Evolutionary conservation across 1,140 invertebrate genomes (phyloP), one percentile per base, ranked within the genome.

Genomic region (Sitophilus oryzae): DNA sequence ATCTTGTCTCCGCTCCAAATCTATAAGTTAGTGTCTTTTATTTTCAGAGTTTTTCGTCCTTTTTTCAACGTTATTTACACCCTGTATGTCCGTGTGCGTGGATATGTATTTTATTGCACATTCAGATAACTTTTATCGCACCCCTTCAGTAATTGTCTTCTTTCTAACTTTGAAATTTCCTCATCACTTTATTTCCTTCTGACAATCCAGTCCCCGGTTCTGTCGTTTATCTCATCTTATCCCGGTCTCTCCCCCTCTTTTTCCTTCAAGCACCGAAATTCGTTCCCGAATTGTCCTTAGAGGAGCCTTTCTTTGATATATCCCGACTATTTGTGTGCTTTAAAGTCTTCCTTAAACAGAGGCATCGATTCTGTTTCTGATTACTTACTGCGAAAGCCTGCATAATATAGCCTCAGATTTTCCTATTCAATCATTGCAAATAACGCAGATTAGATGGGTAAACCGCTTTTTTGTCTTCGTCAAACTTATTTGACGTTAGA

Each of bases 191-290:
- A 65, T 65, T 63, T 61, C 25, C 43, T 50, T 58, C 53, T 58
- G 58, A 51, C 63, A 63, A 65, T 65, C 59, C 63, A 65, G 61
- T 62, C 60, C n/a, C n/a, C n/a, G n/a, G 59, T 50, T 63, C 59
- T 65, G 59, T 63, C 63, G 63, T 65, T 65, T 64, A 64, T 64
- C 63, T 64, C 63, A 60, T 64, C 63, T 62, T 63, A 65, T 61
- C 55, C 54, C 59, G 53, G 44, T 30, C n/a, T n/a, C n/a, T n/a
- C 25, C 25, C 56, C 61, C 56, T 54, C 59, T 61, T 63, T 55
- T 56, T 60, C 59, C 57, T 53, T 48, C 63, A 63, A 63, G 59
- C 59, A 56, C 58, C 60, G 56, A 58, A 60, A 65, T 65, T 65
- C 63, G 63, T 65, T 65, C 50, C 60, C 58, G 58, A 64, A 64